Percentiles rank a stretch among this genome's conserved stretches.
Evolutionary conservation across 2,797 vertebrate genomes (phyloP).

Genomic region (Bovichtus diacanthus): DNA sequence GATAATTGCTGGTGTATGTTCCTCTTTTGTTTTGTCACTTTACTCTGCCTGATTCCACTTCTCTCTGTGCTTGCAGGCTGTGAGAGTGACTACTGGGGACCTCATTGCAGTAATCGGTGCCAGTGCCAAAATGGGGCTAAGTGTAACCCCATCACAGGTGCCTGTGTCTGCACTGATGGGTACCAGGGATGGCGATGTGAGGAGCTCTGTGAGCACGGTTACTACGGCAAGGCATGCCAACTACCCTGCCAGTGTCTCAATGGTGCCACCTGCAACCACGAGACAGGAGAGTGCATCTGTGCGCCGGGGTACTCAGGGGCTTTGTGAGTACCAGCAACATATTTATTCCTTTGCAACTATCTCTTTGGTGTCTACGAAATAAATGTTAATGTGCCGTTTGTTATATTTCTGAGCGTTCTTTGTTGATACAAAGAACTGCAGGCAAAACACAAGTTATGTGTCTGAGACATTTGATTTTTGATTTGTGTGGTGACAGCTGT

Average conservation of each 20-base stretch:
- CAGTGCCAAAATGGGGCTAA: slow-evolving; percentile 98
- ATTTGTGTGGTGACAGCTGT: slow-evolving; percentile 86
- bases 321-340: slow-evolving; percentile 89
- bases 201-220: slow-evolving; percentile 91
- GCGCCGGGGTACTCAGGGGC: slow-evolving; percentile 94
- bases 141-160: slow-evolving; percentile 99
- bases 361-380: background rate
- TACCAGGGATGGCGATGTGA: slow-evolving; percentile 99
- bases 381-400: slow-evolving; percentile 7
- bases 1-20: slow-evolving; percentile 13
- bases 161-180: slow-evolving; percentile 95
- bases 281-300: slow-evolving; percentile 96
- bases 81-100: slow-evolving; percentile 97
- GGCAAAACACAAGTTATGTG: slow-evolving; percentile 15
- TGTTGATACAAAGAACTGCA: slow-evolving; percentile 25
- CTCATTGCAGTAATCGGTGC: slow-evolving; percentile 98
- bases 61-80: slow-evolving; percentile 88
- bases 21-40: slow-evolving; percentile 18
- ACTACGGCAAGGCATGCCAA: slow-evolving; percentile 95
- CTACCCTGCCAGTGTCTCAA: slow-evolving; percentile 96
- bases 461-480: slow-evolving; percentile 40
- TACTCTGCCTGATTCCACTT: slow-evolving; percentile 37
- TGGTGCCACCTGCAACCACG: slow-evolving; percentile 94
- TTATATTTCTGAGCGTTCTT: slow-evolving; percentile 13
- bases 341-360: slow-evolving; percentile 29